Base-by-base conservation (phyloP, 1,140 invertebrate genomes). In the Solenopsis fugax region DNA sequence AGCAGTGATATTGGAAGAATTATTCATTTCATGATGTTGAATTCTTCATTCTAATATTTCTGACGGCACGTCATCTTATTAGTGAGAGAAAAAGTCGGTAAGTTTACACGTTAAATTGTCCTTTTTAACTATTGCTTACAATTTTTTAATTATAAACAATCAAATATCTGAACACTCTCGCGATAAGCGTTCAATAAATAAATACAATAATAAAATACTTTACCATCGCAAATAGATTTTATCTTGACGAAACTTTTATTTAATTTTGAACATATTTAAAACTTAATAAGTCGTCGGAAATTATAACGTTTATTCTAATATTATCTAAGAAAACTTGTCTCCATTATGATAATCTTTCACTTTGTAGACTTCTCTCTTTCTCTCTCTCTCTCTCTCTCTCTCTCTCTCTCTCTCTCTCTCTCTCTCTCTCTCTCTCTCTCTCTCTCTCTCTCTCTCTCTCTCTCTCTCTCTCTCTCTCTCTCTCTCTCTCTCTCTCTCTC, bases 1-100 rank as follows among this genome's bases (percentile, higher is more conserved):
- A 56, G 29, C 29, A 29, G 45, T 64, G 58, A n/a, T 69, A 69
- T 71, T 45, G 50, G 9, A 81, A 45, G 37, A 71, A 81, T 69
- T 21, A 65, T 56, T 56, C 48, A 6, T 71, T 56, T 71, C 54
- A 81, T 29, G 64, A 16, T 29, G 21, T 58, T 56, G 21, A 16
- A 71, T 48, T 45, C 18, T 54, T 67, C 62, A 80, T 69, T 81
- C 29, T 58, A 34, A 64, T 18, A 24, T 6, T 41, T 48, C 58
- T 45, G 2, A 37, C 56, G 37, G 9, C 1, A 7, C 29, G 4
- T 37, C 16, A 37, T 37, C 37, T 29, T 12, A 80, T 69, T 69
- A n/a, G 9, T 1, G 6, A 56, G 52, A 6, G 34, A 56, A 54
- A 56, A 6, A 56, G 34, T n/a, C 37, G 75, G 37, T 4, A 50